Percentiles rank a stretch among this genome's conserved stretches.
Evolutionary conservation across 2,113 vertebrate species (phyloP).

Genomic region (Corydoras sp.): DNA sequence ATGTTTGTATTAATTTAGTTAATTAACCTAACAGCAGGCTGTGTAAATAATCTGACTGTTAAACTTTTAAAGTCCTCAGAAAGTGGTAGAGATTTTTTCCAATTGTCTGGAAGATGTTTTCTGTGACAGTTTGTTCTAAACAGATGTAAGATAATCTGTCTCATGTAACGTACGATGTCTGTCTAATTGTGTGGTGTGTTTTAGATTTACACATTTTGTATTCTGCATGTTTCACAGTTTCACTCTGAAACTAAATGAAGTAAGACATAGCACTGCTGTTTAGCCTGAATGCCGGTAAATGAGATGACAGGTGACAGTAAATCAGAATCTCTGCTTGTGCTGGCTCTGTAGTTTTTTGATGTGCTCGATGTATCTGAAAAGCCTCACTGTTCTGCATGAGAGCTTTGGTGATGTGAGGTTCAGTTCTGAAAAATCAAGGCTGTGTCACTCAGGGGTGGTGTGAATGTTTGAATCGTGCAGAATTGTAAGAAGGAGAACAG

Average conservation of each 20-base stretch:
- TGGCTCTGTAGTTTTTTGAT: background rate
- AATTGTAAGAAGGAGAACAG: constrained; percentile 7
- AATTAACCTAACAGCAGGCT: too few relatives aligned
- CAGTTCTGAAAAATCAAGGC: background rate
- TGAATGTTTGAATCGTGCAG: background rate
- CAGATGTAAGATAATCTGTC: background rate
- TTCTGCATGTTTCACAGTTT: background rate
- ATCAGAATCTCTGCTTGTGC: background rate
- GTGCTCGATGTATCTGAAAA: background rate
- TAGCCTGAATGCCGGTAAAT: background rate
- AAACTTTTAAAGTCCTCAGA: too few relatives aligned
- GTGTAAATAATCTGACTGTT: too few relatives aligned
- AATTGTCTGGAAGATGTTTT: background rate
- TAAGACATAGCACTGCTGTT: constrained; percentile 5
- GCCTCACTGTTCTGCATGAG: background rate
- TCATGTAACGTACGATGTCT: background rate
- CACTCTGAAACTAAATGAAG: background rate
- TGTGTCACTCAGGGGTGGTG: background rate
- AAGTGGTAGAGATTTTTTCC: too few relatives aligned
- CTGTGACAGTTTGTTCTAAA: background rate
- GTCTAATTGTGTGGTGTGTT: background rate
- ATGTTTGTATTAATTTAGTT: too few relatives aligned
- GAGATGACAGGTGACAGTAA: background rate
- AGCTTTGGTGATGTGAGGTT: background rate
- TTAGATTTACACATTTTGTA: background rate